These are phyloP conservation scores for Tortrix viridana DNA, from an alignment of 2,888 invertebrate genomes.

Conservation along the genomic window DNA sequence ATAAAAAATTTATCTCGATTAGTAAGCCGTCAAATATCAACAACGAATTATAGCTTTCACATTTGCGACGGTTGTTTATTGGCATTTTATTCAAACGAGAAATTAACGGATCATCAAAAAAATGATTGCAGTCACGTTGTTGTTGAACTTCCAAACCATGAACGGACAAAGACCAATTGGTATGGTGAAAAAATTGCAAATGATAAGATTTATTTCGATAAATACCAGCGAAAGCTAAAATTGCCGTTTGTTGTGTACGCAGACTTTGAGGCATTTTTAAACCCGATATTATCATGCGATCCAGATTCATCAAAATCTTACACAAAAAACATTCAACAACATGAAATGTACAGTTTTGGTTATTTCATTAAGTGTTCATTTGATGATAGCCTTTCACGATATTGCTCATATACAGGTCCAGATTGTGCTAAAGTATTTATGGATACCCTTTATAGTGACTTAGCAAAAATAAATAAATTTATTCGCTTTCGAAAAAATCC, in stretches of 20 bases:
- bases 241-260: constrained; percentile 44
- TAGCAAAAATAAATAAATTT: not conserved
- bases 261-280: constrained; percentile 46
- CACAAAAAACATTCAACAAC: constrained; percentile 44
- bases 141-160: constrained; percentile 38
- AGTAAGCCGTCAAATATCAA: constrained; percentile 19
- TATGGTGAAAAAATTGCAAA: constrained; percentile 12
- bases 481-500: constrained; percentile 13
- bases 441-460: not conserved
- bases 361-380: constrained; percentile 9
- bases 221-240: constrained; percentile 36
- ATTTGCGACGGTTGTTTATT: constrained; percentile 41
- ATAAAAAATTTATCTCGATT: constrained; percentile 44
- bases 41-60: constrained; percentile 5
- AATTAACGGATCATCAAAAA: constrained; percentile 35
- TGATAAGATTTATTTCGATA: constrained; percentile 40
- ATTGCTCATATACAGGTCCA: not conserved
- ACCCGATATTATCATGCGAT: constrained; percentile 42
- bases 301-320: constrained; percentile 42
- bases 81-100: constrained; percentile 35
- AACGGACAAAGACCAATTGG: constrained; percentile 12
- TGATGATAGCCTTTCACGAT: constrained; percentile 1
- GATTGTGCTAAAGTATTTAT: constrained; percentile 1
- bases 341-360: constrained; percentile 23
- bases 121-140: constrained; percentile 40